Conservation (phyloP, 53 echinoderm and acorn worm species). For the Astropecten irregularis region DNA sequence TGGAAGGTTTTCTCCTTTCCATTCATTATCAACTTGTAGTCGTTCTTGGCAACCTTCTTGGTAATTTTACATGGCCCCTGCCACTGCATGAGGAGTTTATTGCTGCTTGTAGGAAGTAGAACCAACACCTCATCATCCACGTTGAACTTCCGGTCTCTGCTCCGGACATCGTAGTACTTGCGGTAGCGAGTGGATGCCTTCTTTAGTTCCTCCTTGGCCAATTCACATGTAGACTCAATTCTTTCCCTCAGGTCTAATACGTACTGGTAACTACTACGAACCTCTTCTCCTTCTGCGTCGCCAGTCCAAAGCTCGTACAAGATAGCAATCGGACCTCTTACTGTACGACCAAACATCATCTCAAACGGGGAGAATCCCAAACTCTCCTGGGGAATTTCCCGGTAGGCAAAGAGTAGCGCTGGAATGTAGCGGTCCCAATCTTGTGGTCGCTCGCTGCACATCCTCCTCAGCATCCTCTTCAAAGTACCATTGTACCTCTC, state of each 20-base stretch:
- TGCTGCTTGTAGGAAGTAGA: neutral
- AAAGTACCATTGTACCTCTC: constrained; percentile 51
- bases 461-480: constrained; percentile 25
- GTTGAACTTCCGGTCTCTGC: neutral
- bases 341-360: constrained; percentile 9
- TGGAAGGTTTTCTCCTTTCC: no score
- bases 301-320: constrained; percentile 49
- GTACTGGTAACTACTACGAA: constrained; percentile 52
- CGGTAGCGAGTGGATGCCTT: no score
- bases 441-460: constrained; percentile 40
- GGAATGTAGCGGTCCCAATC: no score
- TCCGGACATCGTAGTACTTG: neutral
- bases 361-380: no score
- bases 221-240: constrained; percentile 34
- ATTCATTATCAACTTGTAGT: no score
- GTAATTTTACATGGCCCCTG: neutral
- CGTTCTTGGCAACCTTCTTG: no score
- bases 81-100: constrained; percentile 11
- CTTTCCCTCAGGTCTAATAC: constrained; percentile 56
- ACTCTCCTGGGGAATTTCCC: no score
- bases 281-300: constrained; percentile 26
- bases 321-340: constrained; percentile 53
- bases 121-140: neutral
- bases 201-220: constrained; percentile 10
- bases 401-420: no score